Evolutionary conservation across 30 jellyfish, hydroid and myxozoan species (phyloP).

Genomic region (Chironex yamaguchii): DNA sequence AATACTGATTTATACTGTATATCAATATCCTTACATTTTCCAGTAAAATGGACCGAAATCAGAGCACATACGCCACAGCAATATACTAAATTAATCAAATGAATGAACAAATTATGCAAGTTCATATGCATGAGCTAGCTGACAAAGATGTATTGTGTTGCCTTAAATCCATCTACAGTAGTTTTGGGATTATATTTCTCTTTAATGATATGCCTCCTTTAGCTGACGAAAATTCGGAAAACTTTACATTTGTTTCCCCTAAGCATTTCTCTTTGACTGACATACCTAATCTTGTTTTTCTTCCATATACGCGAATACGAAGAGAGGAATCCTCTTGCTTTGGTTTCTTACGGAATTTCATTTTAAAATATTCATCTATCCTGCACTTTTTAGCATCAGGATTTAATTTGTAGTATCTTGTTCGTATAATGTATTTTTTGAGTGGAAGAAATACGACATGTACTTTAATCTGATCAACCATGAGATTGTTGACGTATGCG

Average conservation of each 20-base stretch:
- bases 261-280: conserved; percentile 6
- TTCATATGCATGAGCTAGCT: no score
- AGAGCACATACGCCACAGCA: no score
- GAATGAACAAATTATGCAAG: no score
- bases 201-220: conserved; percentile 23
- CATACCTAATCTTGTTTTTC: conserved; percentile 4
- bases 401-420: conserved; percentile 18
- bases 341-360: conserved; percentile 34
- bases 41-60: no score
- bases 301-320: conserved; percentile 64
- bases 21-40: no score
- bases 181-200: neutral
- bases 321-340: neutral
- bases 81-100: no score
- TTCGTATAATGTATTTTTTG: conserved; percentile 33
- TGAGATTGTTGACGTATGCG: neutral
- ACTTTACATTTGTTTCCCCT: conserved; percentile 19
- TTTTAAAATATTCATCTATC: conserved; percentile 66
- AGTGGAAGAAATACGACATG: conserved; percentile 65
- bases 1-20: no score
- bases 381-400: neutral
- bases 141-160: no score
- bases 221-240: conserved; percentile 21
- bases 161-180: no score
- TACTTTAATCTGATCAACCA: conserved; percentile 12